These are phyloP conservation scores for Hydrolagus colliei DNA, from an alignment of 2,797 vertebrate genomes.

Conservation along the genomic window DNA sequence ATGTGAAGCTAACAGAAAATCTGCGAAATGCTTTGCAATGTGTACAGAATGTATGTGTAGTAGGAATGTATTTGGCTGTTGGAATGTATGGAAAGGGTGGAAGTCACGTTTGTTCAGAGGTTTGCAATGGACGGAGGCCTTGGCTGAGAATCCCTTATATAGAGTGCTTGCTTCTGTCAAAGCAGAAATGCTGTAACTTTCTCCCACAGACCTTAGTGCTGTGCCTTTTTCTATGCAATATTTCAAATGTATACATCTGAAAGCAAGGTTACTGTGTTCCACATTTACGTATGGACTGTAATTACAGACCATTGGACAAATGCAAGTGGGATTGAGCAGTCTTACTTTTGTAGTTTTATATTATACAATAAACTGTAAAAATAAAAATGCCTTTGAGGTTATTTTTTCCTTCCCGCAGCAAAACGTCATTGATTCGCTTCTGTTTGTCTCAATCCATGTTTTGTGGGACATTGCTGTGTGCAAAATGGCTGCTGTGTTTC, in stretches of 20 bases:
- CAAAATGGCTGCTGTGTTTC: too few species aligned
- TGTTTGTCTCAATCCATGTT: neutral
- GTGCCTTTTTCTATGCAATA: constrained; percentile 99
- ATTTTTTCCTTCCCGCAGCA: neutral
- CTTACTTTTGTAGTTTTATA: constrained; percentile 99
- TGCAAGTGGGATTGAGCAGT: constrained; percentile 93
- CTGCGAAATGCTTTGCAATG: constrained; percentile 75
- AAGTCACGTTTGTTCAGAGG: constrained; percentile 58
- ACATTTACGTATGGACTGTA: constrained; percentile 81
- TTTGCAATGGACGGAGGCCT: constrained; percentile 41
- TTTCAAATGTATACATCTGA: constrained; percentile 77
- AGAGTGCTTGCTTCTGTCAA: neutral
- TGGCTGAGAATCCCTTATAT: constrained; percentile 35
- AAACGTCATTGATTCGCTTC: too few species aligned
- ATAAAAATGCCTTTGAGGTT: constrained; percentile 37
- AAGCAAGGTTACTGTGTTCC: constrained; percentile 81
- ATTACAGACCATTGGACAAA: constrained; percentile 73
- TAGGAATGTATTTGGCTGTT: constrained; percentile 86
- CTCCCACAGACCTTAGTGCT: constrained; percentile 89
- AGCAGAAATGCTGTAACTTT: constrained; percentile 53
- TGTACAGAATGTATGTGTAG: constrained; percentile 86
- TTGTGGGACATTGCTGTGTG: neutral
- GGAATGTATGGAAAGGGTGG: constrained; percentile 79
- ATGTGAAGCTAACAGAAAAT: constrained; percentile 81
- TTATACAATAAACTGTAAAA: constrained; percentile 82